Percentiles rank a stretch among this genome's conserved stretches.
Conservation (phyloP, 2,888 invertebrate genomes). For the Mycalesis mineus region DNA sequence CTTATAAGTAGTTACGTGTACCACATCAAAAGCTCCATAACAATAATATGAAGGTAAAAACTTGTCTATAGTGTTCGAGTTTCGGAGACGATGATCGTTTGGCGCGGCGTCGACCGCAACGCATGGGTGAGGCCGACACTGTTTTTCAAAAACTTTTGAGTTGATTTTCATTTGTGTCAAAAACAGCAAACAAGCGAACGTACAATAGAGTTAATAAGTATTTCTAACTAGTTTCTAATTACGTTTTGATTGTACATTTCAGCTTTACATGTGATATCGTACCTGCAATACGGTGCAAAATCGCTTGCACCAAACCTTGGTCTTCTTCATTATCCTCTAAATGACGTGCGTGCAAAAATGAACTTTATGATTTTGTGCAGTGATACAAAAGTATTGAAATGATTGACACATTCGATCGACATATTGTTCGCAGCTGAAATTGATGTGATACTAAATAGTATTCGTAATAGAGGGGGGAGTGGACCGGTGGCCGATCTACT, state of each 20-base stretch:
- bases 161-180: no score
- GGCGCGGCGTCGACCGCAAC: constrained; percentile 36
- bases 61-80: constrained; percentile 51
- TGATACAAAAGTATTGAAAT: background rate
- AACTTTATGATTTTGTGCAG: constrained; percentile 25
- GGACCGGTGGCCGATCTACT: no score
- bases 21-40: constrained; percentile 35
- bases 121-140: constrained; percentile 33
- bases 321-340: constrained; percentile 61
- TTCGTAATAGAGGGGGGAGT: no score
- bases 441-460: no score
- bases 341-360: constrained; percentile 45
- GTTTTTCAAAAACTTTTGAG: constrained; percentile 16
- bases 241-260: background rate
- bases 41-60: constrained; percentile 24
- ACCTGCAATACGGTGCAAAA: constrained; percentile 70
- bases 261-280: constrained; percentile 23
- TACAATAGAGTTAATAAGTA: background rate
- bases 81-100: constrained; percentile 38
- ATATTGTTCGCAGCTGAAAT: no score
- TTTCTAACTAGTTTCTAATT: background rate
- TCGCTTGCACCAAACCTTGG: constrained; percentile 60
- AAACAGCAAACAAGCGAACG: no score
- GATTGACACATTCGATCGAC: no score
- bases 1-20: no score